phyloP scores from a whole-genome alignment of 2,888 invertebrate genomes.

The Dryococelus australis region DNA sequence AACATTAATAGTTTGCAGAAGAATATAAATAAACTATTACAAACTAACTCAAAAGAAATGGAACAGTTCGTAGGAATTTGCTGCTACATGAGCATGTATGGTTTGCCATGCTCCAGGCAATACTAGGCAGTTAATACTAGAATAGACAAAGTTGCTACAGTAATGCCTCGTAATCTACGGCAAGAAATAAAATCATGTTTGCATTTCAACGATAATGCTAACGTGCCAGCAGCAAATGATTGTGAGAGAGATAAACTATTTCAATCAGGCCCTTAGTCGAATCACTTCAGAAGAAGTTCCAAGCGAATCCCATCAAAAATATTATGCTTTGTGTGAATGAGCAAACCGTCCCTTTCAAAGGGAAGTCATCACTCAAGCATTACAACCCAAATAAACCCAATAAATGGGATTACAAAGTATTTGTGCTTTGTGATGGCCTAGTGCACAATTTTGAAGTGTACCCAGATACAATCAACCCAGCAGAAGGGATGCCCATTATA shows the following conservation, averaged over 20 bases:
- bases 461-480: slow-evolving; percentile 45
- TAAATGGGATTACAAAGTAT: slow-evolving; percentile 54
- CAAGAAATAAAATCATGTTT: background rate
- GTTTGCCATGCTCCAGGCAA: background rate
- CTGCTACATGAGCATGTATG: background rate
- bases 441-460: slow-evolving; percentile 54
- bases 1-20: slow-evolving; percentile 12
- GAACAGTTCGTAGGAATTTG: background rate
- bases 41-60: background rate
- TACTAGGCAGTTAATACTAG: background rate
- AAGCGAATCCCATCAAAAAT: background rate
- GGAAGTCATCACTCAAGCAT: slow-evolving; percentile 47
- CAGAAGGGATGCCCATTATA: background rate
- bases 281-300: background rate
- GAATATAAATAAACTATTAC: slow-evolving; percentile 18
- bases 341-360: slow-evolving; percentile 26
- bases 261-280: background rate
- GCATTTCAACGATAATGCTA: background rate
- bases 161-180: background rate
- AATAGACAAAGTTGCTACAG: background rate
- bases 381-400: slow-evolving; percentile 57
- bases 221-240: background rate
- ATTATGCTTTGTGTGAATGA: background rate
- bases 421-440: slow-evolving; percentile 52
- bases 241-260: background rate